Conservation (phyloP, 2,113 vertebrate genomes). For the Myocastor coypus region DNA sequence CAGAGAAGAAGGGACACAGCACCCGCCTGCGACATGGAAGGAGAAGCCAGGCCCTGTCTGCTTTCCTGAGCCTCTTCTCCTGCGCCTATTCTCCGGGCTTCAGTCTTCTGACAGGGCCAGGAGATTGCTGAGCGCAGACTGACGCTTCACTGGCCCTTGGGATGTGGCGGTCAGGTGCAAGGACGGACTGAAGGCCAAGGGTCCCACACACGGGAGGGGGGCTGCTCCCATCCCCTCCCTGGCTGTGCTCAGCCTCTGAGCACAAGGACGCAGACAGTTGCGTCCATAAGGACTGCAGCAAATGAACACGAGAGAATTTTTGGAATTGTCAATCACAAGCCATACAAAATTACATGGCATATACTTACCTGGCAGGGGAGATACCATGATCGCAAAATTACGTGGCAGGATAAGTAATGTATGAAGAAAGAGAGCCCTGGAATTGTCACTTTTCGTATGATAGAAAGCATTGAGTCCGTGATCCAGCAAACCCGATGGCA, state of each 20-base stretch:
- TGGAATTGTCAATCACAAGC: not conserved
- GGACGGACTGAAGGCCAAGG: not conserved
- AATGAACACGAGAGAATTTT: not conserved
- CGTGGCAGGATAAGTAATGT: not conserved
- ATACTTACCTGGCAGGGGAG: no score
- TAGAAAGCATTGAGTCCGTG: not conserved
- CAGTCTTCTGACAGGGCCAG: not conserved
- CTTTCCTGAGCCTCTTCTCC: not conserved
- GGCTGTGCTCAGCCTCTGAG: not conserved
- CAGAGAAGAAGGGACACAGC: not conserved
- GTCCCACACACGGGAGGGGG: not conserved
- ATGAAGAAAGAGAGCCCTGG: not conserved
- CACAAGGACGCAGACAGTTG: not conserved
- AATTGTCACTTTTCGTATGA: not conserved
- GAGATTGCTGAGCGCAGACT: not conserved
- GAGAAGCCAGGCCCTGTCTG: not conserved
- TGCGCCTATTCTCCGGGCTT: not conserved
- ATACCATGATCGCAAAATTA: no score
- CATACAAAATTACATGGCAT: no score
- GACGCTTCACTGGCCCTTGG: not conserved
- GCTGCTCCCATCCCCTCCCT: not conserved
- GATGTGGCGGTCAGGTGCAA: not conserved
- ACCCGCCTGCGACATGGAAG: not conserved
- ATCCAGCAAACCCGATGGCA: not conserved
- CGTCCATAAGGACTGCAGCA: not conserved